A percentile compares a stretch with the other conserved stretches of the same genome.
These are phyloP conservation scores for Naja naja DNA, from an alignment of 2,113 vertebrate species.

Conservation along the genomic window DNA sequence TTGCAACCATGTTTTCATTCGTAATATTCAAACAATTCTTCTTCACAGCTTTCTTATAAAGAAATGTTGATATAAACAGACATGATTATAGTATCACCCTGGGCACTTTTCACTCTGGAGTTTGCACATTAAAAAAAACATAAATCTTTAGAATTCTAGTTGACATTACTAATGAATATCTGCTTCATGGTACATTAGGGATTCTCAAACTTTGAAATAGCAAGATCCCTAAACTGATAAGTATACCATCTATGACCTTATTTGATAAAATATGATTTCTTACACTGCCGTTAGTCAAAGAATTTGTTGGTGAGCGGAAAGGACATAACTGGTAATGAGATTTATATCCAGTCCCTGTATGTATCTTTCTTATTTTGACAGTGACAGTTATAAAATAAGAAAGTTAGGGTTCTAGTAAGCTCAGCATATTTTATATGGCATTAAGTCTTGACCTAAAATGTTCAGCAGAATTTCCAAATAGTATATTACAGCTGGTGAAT, in stretches of 20 bases:
- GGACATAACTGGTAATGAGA: background rate
- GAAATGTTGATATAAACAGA: background rate
- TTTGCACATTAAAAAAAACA: background rate
- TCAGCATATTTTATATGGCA: background rate
- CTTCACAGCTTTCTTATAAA: background rate
- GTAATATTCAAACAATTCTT: background rate
- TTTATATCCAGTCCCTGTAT: background rate
- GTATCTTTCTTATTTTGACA: background rate
- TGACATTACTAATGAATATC: background rate
- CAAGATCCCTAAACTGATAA: background rate
- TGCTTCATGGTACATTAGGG: background rate
- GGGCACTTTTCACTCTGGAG: background rate
- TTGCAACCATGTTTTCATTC: constrained; percentile 9
- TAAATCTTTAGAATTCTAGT: background rate
- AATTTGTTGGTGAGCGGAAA: background rate
- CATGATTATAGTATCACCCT: background rate
- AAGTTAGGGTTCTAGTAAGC: background rate
- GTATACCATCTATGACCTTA: background rate
- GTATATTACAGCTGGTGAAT: background rate
- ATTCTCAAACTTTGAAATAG: background rate
- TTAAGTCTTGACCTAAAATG: background rate
- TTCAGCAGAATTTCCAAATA: background rate
- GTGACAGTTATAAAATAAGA: background rate
- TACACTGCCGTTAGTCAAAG: background rate
- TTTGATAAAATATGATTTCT: background rate